Conservation (phyloP, 2,113 vertebrate genomes). For the Xiphias gladius region DNA sequence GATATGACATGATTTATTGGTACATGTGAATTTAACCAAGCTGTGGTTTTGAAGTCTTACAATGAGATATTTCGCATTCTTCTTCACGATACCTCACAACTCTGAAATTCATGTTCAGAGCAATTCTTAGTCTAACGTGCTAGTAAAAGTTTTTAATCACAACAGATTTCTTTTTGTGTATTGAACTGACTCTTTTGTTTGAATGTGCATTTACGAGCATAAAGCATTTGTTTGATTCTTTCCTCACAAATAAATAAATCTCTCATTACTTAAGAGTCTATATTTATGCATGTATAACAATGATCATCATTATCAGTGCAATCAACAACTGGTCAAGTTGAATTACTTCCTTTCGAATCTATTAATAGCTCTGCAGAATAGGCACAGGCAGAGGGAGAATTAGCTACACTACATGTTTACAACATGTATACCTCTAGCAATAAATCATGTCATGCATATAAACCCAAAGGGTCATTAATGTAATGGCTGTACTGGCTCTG, state of each 20-base stretch:
- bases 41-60: not conserved
- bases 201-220: not conserved
- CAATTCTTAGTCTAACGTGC: not conserved
- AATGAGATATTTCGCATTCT: not conserved
- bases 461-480: conserved; percentile 42
- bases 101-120: not conserved
- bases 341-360: conserved; percentile 48
- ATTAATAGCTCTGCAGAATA: conserved; percentile 37
- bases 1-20: conserved; percentile 43
- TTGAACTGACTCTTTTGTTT: not conserved
- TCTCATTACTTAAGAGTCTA: conserved; percentile 22
- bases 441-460: conserved; percentile 54
- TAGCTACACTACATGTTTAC: conserved; percentile 31
- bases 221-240: conserved; percentile 6
- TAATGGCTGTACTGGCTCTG: conserved; percentile 36
- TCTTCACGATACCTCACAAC: not conserved
- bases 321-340: conserved; percentile 51
- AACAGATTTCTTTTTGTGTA: conserved; percentile 4
- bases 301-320: conserved; percentile 31
- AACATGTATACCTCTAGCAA: conserved; percentile 37
- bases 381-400: not conserved
- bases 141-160: not conserved
- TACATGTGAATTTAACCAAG: not conserved
- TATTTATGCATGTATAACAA: conserved; percentile 26
- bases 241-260: conserved; percentile 5